Evolutionary conservation across 2,113 vertebrate species (phyloP).

Genomic region (Centropus bengalensis): DNA sequence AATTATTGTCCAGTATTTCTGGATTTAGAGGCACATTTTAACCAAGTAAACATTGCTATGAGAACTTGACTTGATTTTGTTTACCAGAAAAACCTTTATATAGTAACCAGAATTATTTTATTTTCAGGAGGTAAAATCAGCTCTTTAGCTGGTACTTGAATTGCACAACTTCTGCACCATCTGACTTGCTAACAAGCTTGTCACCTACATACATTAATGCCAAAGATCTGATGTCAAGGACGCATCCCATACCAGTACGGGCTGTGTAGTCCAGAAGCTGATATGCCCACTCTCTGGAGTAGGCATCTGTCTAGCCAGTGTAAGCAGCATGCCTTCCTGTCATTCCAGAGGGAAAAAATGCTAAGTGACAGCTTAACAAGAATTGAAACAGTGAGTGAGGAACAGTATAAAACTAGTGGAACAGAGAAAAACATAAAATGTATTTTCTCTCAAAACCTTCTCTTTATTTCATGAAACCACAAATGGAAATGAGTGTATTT

Average conservation of each 20-base stretch:
- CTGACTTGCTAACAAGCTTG: background rate
- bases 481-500: background rate
- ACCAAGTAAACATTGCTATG: background rate
- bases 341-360: constrained; percentile 50
- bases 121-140: background rate
- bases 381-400: constrained; percentile 1
- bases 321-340: constrained; percentile 40
- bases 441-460: background rate
- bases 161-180: constrained; percentile 1
- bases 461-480: background rate
- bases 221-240: constrained; percentile 42
- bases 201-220: background rate
- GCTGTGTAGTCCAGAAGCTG: constrained; percentile 21
- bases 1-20: background rate
- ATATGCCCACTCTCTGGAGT: constrained; percentile 30
- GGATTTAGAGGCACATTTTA: background rate
- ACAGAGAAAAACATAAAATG: background rate
- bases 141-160: constrained; percentile 3
- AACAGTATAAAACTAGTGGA: background rate
- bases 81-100: background rate
- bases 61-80: background rate
- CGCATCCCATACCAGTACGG: background rate
- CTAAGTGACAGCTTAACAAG: constrained; percentile 53
- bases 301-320: constrained; percentile 50
- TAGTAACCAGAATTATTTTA: background rate